Base-by-base conservation (phyloP, 2,113 vertebrate species). In the Plectropomus leopardus region DNA sequence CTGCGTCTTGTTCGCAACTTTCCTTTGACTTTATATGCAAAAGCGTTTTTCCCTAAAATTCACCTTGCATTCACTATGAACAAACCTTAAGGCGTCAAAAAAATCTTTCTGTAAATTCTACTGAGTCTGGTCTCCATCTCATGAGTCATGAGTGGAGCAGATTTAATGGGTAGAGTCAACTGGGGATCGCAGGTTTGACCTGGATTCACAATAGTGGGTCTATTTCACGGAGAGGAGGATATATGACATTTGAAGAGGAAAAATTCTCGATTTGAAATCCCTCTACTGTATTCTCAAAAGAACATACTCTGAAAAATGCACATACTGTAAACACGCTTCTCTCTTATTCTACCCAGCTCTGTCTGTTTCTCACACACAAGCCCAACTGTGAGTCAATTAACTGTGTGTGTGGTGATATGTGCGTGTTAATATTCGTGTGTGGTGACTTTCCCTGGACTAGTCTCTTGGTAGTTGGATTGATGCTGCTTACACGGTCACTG, bases 181-280 rank as follows among this genome's bases (percentile, higher is more conserved):
- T 32, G 54, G n/a, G 69, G 68, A 67, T 55, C 60, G 47, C 8
- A 53, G 58, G 42, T 74, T 53, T 86, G 72, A 74, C 76, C 83
- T 57, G 73, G 83, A 78, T 66, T 66, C 50, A 68, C 55, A 69
- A 72, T 64, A 10, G 65, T 48, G 36, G 63, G 59, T 80, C 57
- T 68, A 70, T 73, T 83, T 61, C 69, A 78, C 16, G 15, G 55
- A 4, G 6, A 70, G 30, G n/a, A 54, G 61, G 55, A 72, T 60
- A 21, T 84, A 23, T 59, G 24, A 65, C 16, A 19, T 76, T 60
- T 76, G 70, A 51, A 57, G 21, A 63, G 61, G 47, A 42, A 58
- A 73, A 34, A 36, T 57, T 57, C 63, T 47, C 1, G 5, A 36
- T 61, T 59, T 64, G 4, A 72, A 82, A 53, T 74, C 54, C 48